Evolutionary conservation across 2,888 invertebrate genomes (phyloP).

Genomic region (Merodon equestris): DNA sequence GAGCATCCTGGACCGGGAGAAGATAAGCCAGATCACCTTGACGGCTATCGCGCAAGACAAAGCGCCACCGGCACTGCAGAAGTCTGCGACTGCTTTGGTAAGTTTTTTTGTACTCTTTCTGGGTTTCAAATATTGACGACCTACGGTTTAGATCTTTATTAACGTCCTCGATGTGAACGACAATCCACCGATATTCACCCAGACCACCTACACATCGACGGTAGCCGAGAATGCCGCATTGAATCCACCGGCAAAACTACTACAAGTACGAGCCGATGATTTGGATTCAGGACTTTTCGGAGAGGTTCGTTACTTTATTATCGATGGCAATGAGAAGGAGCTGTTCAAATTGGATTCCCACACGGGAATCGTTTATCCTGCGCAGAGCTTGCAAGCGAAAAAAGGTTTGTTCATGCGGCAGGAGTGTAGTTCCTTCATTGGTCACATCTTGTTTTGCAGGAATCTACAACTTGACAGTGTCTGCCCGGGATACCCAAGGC

Average conservation of each 20-base stretch:
- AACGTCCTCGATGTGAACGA: slow-evolving; percentile 93
- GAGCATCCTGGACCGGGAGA: slow-evolving; percentile 88
- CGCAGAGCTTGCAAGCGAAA: slow-evolving; percentile 84
- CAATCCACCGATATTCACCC: slow-evolving; percentile 89
- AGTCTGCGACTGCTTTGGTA: slow-evolving; percentile 88
- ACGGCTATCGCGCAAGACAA: slow-evolving; percentile 90
- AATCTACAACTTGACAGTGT: slow-evolving; percentile 83
- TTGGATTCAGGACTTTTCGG: slow-evolving; percentile 89
- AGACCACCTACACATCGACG: slow-evolving; percentile 87
- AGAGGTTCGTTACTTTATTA: slow-evolving; percentile 86
- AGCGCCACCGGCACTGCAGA: slow-evolving; percentile 84
- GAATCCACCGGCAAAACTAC: slow-evolving; percentile 89
- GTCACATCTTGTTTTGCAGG: slow-evolving; percentile 68
- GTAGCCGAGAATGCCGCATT: slow-evolving; percentile 91
- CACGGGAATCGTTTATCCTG: slow-evolving; percentile 90
- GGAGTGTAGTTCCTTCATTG: background rate
- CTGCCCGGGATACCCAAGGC: slow-evolving; percentile 88
- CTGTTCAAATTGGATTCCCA: slow-evolving; percentile 86
- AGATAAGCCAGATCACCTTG: slow-evolving; percentile 84
- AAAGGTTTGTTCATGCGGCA: slow-evolving; percentile 70
- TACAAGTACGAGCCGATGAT: slow-evolving; percentile 88
- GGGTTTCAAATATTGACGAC: background rate
- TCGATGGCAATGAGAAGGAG: slow-evolving; percentile 84
- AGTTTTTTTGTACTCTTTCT: slow-evolving; percentile 64
- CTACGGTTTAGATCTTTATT: slow-evolving; percentile 82